phyloP scores from a whole-genome alignment of 2,113 vertebrate species.

The Caloenas nicobarica region DNA sequence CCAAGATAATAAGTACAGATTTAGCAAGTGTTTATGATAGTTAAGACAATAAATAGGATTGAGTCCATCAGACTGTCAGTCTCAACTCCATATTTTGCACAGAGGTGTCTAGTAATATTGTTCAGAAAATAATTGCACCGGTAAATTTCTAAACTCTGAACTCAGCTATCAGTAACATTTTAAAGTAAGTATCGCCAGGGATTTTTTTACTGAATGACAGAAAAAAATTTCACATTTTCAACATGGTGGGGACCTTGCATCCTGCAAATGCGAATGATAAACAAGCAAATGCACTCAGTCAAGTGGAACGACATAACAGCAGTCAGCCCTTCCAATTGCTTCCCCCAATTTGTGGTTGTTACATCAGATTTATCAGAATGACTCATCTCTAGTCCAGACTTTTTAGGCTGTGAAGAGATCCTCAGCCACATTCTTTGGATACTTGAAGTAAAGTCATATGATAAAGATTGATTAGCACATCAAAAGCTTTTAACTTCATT shows the following conservation, averaged over 20 bases:
- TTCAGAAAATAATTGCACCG: neutral
- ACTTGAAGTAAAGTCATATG: neutral
- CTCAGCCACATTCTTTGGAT: conserved; percentile 2
- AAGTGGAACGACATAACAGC: neutral
- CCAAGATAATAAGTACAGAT: neutral
- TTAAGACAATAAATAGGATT: neutral
- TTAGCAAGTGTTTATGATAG: neutral
- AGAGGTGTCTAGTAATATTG: neutral
- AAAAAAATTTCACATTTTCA: conserved; percentile 7
- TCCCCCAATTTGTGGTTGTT: neutral
- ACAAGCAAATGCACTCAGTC: neutral
- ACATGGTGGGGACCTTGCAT: neutral
- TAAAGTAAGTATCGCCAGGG: neutral
- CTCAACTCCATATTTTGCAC: neutral
- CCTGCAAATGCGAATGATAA: neutral
- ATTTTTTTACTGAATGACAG: neutral
- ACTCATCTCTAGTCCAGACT: neutral
- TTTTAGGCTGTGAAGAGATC: neutral
- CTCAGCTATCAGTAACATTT: neutral
- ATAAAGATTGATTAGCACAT: neutral
- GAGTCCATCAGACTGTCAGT: neutral
- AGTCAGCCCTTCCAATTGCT: neutral
- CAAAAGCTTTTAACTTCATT: neutral
- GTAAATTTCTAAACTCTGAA: neutral
- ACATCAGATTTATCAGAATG: conserved; percentile 4